Percentiles rank a stretch among this genome's conserved stretches.
Evolutionary conservation across 2,797 vertebrate species (phyloP).

Genomic region (Hafferia zeledoni): DNA sequence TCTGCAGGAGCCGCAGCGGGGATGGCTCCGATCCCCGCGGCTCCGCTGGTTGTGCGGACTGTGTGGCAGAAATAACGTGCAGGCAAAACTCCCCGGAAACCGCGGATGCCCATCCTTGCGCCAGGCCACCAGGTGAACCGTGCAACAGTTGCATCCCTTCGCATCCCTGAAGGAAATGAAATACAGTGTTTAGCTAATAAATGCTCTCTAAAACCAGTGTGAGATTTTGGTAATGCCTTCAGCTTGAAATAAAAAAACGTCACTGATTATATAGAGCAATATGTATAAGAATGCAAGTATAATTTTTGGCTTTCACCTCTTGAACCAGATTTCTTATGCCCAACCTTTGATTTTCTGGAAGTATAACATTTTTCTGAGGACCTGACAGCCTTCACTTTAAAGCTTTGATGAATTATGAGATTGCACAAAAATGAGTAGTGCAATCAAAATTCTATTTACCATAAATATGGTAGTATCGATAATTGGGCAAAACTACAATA

Average conservation of each 20-base stretch:
- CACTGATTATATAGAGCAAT: not conserved
- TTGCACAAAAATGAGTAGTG: not conserved
- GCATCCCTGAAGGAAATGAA: not conserved
- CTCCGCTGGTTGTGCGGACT: accelerated
- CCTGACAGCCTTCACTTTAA: not conserved
- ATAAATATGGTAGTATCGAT: not conserved
- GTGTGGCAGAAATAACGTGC: accelerated
- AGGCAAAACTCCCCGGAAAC: not conserved
- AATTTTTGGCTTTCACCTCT: not conserved
- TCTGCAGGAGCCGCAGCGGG: not conserved
- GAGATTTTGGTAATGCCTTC: not conserved
- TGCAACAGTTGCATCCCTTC: not conserved
- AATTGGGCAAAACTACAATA: not conserved
- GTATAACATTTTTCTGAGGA: not conserved
- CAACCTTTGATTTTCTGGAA: not conserved
- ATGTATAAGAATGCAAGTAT: accelerated
- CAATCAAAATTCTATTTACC: not conserved
- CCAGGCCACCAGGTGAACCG: not conserved
- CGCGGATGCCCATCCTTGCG: not conserved
- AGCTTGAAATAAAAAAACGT: not conserved
- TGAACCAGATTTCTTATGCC: not conserved
- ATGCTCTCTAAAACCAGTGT: not conserved
- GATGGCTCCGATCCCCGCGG: not conserved
- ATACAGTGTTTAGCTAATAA: not conserved
- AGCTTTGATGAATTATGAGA: not conserved